Evolutionary conservation across 1,140 invertebrate species (phyloP), one percentile per base, ranked within the genome.

Genomic region (Arion vulgaris): DNA sequence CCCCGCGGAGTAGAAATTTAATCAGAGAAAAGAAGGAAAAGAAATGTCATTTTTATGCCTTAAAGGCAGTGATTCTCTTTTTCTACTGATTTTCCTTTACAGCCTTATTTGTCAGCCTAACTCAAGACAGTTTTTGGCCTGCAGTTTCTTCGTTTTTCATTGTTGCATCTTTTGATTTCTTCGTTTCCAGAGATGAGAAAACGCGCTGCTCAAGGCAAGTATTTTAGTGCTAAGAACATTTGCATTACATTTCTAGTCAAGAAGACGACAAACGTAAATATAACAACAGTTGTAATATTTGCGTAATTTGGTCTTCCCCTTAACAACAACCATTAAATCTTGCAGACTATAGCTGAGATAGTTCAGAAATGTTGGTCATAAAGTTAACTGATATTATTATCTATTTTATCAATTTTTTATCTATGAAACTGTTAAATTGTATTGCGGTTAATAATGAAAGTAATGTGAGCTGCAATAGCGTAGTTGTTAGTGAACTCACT

Each of bases 1-100:
- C 34, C 66, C 62, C 39, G n/a, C 15, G 26, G 78, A 51, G 4
- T 80, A 32, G 39, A 80, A 80, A 71, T 69, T 80, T 69, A 71
- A 71, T 71, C 62, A 80, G 39, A 71, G 45, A 39, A 39, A 68
- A 41, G 32, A 78, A 34, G 51, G 32, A 17, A 77, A 53, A 76
- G 74, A 76, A 49, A 51, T 51, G 74, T 51, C 74, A 49, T 34
- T 32, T 7, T 17, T 53, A 23, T 57, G 36, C 51, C 49, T 57
- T 53, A 4, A 23, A 36, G 74, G 74, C 36, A 57, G n/a, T 17
- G n/a, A 41, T 41, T 5, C 19, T 57, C 49, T 76, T 34, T 75
- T 76, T 51, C 26, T 36, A 34, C 17, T 28, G 7, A 9, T 13
- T 7, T 53, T 39, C 19, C 11, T 57, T 53, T 53, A 15, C 41